Evolutionary conservation across 2,888 invertebrate genomes (phyloP), one percentile per base, ranked within the genome.

Genomic region (Amphipoea oculea): DNA sequence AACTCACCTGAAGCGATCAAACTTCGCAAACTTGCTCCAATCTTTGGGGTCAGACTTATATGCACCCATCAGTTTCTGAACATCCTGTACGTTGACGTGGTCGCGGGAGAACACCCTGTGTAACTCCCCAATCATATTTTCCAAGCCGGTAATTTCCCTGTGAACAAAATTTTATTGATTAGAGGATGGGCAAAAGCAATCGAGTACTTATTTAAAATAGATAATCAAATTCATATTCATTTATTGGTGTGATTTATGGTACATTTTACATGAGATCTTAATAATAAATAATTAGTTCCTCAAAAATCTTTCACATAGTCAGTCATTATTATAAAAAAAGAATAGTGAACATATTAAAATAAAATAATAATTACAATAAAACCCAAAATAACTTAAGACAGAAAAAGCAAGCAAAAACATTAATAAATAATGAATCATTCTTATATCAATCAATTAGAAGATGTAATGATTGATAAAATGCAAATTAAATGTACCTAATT

Each of bases 11-110:
- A 98, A 98, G 93, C 98, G 98, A 95, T 99, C 99, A 92, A 99
- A 99, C 93, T 99, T 99, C 6, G 99, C 99, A 92, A 98, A 99
- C 93, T 98, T 98, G 92, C 98, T 98, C 99, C 99, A 99, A 86
- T 99, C 99, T 40, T 97, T 97, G 0, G 98, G 98, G 90, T 99
- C 98, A 65, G 99, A 99, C 93, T 98, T 98, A 96, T 99, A 99
- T 0, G 97, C 96, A 3, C 97, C 92, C 97, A 97, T 98, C 78
- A 99, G 94, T 79, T 98, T 98, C 91, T 98, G 98, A 14, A 99
- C 99, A 92, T 99, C 98, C 89, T 99, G 99, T 78, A 99, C 98
- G 92, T 99, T 98, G 42, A 99, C 99, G 83, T 98, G 96, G 91
- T 99, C 98, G 29, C 97, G 96, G 0, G 98, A 97, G 94, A 99